Conservation (phyloP, 2,113 vertebrate genomes). For the Stegostoma tigrinum region DNA sequence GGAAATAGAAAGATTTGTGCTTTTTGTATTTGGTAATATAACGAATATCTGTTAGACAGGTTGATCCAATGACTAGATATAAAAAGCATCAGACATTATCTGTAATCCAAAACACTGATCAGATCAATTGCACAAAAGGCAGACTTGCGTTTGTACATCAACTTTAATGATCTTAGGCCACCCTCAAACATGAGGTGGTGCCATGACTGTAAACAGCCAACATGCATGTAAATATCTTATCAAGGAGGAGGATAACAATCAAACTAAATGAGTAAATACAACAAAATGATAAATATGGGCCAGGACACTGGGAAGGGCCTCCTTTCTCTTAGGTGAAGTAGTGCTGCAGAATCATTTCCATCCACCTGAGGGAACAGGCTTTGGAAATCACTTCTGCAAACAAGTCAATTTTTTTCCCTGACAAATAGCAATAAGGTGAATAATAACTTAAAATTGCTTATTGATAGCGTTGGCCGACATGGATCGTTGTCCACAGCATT, state of each 20-base stretch:
- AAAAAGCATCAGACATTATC: not conserved
- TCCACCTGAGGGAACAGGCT: not conserved
- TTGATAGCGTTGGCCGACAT: not conserved
- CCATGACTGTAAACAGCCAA: not conserved
- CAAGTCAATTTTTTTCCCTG: not conserved
- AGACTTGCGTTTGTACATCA: not conserved
- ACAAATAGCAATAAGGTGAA: not conserved
- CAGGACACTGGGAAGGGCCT: not conserved
- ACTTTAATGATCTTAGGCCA: not conserved
- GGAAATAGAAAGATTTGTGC: not conserved
- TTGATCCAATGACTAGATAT: not conserved
- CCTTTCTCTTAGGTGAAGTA: not conserved
- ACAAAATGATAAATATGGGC: not conserved
- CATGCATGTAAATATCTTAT: not conserved
- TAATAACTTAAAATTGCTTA: not conserved
- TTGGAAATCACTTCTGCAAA: not conserved
- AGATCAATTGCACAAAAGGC: not conserved
- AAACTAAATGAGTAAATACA: not conserved
- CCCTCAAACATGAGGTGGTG: not conserved
- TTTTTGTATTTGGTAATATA: not conserved
- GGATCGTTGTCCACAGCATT: not conserved
- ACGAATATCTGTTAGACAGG: not conserved
- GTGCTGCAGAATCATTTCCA: not conserved
- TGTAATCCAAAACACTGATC: not conserved
- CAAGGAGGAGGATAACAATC: not conserved